Evolutionary conservation across 1,140 invertebrate genomes (phyloP).

Genomic region (Zeugodacus cucurbitae): DNA sequence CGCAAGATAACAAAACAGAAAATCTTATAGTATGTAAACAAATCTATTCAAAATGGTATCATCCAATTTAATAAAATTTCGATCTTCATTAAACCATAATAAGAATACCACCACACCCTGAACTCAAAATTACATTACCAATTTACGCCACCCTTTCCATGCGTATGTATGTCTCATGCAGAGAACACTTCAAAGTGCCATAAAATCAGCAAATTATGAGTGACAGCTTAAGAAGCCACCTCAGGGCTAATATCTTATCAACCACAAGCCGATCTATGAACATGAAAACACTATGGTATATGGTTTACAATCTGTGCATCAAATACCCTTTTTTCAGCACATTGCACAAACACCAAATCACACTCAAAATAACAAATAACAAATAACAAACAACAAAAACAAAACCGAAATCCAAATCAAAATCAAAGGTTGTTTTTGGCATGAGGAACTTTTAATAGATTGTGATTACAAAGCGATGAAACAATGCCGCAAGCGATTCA

Average conservation of each 20-base stretch:
- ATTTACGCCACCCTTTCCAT: not conserved
- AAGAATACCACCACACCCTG: too few species aligned
- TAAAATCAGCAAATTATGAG: slow-evolving; percentile 5
- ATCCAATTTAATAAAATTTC: too few species aligned
- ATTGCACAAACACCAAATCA: not conserved
- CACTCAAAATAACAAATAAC: not conserved
- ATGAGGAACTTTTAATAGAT: slow-evolving; percentile 41
- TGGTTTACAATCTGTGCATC: not conserved
- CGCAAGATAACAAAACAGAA: too few species aligned
- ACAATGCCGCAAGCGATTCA: slow-evolving; percentile 64
- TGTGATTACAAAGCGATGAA: slow-evolving; percentile 59
- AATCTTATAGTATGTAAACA: too few species aligned
- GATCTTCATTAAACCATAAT: too few species aligned
- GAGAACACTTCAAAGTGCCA: not conserved
- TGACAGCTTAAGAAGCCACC: slow-evolving; percentile 5
- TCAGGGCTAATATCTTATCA: slow-evolving; percentile 19
- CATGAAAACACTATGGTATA: not conserved
- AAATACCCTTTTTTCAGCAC: not conserved
- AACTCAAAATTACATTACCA: not conserved
- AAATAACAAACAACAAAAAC: not conserved
- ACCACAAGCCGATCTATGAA: slow-evolving; percentile 11
- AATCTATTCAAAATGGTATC: too few species aligned
- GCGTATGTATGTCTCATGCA: not conserved
- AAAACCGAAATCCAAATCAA: not conserved
- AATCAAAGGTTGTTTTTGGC: not conserved